phyloP scores from a whole-genome alignment of 1,140 invertebrate genomes.

The Drosophila parabipectinata region DNA sequence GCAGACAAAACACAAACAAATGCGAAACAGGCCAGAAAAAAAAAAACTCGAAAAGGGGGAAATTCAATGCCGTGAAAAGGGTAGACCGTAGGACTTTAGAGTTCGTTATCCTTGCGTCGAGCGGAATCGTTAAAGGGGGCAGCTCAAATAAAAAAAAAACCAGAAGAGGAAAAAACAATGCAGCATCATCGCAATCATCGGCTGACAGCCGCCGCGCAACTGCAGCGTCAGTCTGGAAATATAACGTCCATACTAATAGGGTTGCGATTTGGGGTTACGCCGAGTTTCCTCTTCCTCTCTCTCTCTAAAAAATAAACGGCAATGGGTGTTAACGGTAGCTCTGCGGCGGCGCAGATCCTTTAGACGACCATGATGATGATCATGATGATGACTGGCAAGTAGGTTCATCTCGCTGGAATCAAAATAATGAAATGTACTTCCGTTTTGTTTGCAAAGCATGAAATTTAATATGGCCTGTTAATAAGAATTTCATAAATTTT shows the following conservation, averaged over 20 bases:
- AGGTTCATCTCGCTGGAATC: slow-evolving; percentile 55
- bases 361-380: slow-evolving; percentile 11
- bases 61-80: slow-evolving; percentile 80
- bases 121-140: slow-evolving; percentile 44
- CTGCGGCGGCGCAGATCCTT: slow-evolving; percentile 31
- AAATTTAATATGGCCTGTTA: slow-evolving; percentile 48
- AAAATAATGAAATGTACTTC: slow-evolving; percentile 60
- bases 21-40: slow-evolving; percentile 40
- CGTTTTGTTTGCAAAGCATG: slow-evolving; percentile 25
- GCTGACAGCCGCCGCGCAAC: slow-evolving; percentile 53
- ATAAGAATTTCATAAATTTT: slow-evolving; percentile 14
- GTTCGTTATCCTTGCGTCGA: slow-evolving; percentile 69
- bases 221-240: slow-evolving; percentile 45
- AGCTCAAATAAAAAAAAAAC: not conserved
- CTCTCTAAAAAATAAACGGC: slow-evolving; percentile 29
- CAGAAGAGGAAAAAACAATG: slow-evolving; percentile 42
- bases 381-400: slow-evolving; percentile 58
- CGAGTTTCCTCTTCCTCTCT: slow-evolving; percentile 13
- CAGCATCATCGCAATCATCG: slow-evolving; percentile 44
- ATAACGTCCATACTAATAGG: slow-evolving; percentile 44
- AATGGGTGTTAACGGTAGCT: slow-evolving; percentile 63
- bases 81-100: slow-evolving; percentile 49
- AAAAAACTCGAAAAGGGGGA: slow-evolving; percentile 54
- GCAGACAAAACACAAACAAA: slow-evolving; percentile 64
- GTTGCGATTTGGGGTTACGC: slow-evolving; percentile 59